Percentiles rank a stretch among this genome's conserved stretches.
These are phyloP conservation scores for Heliconius ethilla DNA, from an alignment of 2,888 invertebrate genomes.

Conservation along the genomic window DNA sequence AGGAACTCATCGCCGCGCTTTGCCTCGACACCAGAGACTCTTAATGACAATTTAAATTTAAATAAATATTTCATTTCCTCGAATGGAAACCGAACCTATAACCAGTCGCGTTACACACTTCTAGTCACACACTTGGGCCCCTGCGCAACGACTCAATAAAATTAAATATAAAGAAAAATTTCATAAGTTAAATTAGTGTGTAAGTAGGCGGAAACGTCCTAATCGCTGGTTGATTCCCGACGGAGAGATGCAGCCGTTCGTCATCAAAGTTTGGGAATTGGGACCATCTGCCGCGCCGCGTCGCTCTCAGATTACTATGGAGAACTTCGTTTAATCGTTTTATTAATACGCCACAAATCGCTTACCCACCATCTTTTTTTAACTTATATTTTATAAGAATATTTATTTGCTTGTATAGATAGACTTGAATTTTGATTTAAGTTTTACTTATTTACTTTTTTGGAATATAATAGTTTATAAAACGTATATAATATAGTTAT, in stretches of 20 bases:
- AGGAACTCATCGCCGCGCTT: too few relatives aligned
- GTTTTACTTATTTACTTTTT: not conserved
- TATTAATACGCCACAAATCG: constrained; percentile 82
- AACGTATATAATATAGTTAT: not conserved
- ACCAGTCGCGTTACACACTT: too few relatives aligned
- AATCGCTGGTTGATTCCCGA: constrained; percentile 68
- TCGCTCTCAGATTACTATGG: constrained; percentile 78
- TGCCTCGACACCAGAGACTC: too few relatives aligned
- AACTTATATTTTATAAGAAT: constrained; percentile 49
- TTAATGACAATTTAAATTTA: too few relatives aligned
- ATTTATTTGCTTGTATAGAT: constrained; percentile 44
- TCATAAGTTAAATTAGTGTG: constrained; percentile 13
- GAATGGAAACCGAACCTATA: too few relatives aligned
- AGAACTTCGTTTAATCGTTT: constrained; percentile 81
- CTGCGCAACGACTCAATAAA: too few relatives aligned
- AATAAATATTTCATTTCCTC: too few relatives aligned
- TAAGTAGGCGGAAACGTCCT: constrained; percentile 67
- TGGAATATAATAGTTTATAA: not conserved
- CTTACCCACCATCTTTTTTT: constrained; percentile 70
- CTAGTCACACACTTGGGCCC: too few relatives aligned
- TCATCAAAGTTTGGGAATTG: constrained; percentile 80
- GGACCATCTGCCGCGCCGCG: constrained; percentile 77
- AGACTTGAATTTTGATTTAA: not conserved
- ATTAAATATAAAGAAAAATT: not conserved
- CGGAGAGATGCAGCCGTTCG: constrained; percentile 67